Conservation (phyloP, 1,140 invertebrate species). For the Brachionus plicatilis region DNA sequence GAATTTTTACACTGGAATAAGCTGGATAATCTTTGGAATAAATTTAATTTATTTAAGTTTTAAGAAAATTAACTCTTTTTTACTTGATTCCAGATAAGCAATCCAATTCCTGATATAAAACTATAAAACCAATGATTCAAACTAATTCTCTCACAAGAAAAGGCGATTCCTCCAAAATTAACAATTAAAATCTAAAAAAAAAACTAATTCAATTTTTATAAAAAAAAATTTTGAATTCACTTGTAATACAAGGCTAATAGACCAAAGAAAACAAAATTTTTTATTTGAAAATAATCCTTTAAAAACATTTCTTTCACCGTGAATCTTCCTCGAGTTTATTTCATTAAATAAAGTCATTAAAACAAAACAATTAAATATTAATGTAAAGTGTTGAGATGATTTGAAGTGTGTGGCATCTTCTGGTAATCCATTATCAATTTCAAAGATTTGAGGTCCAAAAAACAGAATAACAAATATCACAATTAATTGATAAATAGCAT, state of each 20-base stretch:
- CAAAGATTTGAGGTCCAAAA: slow-evolving; percentile 73
- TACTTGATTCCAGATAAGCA: slow-evolving; percentile 92
- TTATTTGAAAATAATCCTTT: slow-evolving; percentile 83
- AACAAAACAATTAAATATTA: slow-evolving; percentile 99
- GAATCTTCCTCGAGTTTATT: slow-evolving; percentile 98
- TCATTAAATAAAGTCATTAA: slow-evolving; percentile 99
- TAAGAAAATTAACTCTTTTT: background rate
- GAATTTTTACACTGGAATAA: no score
- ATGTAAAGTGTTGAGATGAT: slow-evolving; percentile 91
- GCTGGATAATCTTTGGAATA: no score
- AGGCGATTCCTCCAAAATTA: slow-evolving; percentile 91
- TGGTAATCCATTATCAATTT: slow-evolving; percentile 77
- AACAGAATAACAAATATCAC: slow-evolving; percentile 88
- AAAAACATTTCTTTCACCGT: slow-evolving; percentile 96
- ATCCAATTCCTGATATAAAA: slow-evolving; percentile 89
- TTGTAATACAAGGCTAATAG: slow-evolving; percentile 83
- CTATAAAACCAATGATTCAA: slow-evolving; percentile 98
- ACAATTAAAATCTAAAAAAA: slow-evolving; percentile 78
- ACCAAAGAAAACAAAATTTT: slow-evolving; percentile 96
- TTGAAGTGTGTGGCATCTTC: slow-evolving; percentile 60
- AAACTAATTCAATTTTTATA: background rate
- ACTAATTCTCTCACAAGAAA: slow-evolving; percentile 79
- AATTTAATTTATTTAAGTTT: no score
- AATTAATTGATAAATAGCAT: slow-evolving; percentile 88
- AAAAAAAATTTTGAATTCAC: slow-evolving; percentile 47